Evolutionary conservation across 1,140 invertebrate species (phyloP).

Genomic region (Hylyphantes graminicola): DNA sequence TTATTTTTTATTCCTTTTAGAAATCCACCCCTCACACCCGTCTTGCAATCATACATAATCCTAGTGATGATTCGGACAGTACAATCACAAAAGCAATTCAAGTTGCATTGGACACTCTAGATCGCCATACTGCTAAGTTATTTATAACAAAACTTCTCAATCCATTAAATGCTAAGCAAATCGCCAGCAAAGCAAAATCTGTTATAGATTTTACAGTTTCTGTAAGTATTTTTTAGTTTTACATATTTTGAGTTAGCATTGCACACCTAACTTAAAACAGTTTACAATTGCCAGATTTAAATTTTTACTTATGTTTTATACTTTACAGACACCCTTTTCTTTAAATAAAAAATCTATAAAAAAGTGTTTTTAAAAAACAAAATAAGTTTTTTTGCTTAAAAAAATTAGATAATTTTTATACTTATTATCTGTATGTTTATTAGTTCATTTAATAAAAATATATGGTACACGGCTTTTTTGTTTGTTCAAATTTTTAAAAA

Average conservation of each 20-base stretch:
- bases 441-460: not conserved
- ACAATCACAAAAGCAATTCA: conserved; percentile 67
- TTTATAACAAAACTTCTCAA: conserved; percentile 78
- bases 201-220: conserved; percentile 67
- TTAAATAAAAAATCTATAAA: too few species aligned
- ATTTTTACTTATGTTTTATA: too few species aligned
- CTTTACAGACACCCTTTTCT: too few species aligned
- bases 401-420: too few species aligned
- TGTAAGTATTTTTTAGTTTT: conserved; percentile 58
- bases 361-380: too few species aligned
- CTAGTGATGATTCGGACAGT: not conserved
- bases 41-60: conserved; percentile 68
- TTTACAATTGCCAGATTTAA: too few species aligned
- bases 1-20: not conserved
- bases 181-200: conserved; percentile 67
- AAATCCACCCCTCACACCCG: conserved; percentile 65
- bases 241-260: not conserved
- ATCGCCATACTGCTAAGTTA: conserved; percentile 73
- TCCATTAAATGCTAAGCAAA: conserved; percentile 70
- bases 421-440: not conserved
- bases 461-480: not conserved
- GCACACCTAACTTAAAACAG: too few species aligned
- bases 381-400: too few species aligned
- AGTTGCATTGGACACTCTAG: conserved; percentile 71
- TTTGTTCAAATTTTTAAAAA: not conserved